Evolutionary conservation across 2,888 invertebrate species (phyloP).

Genomic region (Xanthostigma xanthostigma): DNA sequence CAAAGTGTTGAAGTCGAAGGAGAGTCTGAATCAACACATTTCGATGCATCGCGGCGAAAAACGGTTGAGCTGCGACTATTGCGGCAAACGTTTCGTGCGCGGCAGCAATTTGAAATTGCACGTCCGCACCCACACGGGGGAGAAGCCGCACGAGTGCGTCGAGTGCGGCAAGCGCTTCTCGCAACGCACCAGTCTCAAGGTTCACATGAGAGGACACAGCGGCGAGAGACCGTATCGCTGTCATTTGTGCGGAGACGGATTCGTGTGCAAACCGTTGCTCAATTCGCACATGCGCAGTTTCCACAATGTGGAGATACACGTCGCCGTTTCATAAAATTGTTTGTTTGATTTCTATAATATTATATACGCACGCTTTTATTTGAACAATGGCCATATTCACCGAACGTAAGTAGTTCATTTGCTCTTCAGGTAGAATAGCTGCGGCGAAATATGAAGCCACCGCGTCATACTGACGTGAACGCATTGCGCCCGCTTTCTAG

Average conservation of each 20-base stretch:
- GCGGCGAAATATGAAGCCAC: too few species aligned
- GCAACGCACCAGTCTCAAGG: conserved; percentile 9
- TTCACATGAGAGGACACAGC: conserved; percentile 12
- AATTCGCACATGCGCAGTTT: too few species aligned
- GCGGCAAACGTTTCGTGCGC: conserved; percentile 20
- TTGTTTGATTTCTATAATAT: too few species aligned
- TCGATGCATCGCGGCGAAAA: conserved; percentile 27
- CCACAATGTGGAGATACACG: too few species aligned
- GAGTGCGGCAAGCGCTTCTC: conserved; percentile 6
- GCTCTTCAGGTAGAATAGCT: too few species aligned
- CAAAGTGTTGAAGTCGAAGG: conserved; percentile 23
- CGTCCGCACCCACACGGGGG: conserved; percentile 17
- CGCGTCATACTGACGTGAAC: too few species aligned
- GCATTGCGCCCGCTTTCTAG: too few species aligned
- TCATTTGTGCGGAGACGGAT: conserved; percentile 10
- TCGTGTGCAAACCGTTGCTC: too few species aligned
- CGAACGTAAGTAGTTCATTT: too few species aligned
- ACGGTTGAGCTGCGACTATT: conserved; percentile 24
- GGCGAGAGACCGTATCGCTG: conserved; percentile 5
- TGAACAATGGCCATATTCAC: too few species aligned
- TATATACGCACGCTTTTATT: too few species aligned
- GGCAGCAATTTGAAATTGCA: conserved; percentile 7
- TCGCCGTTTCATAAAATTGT: too few species aligned
- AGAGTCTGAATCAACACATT: conserved; percentile 16
- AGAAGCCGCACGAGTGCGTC: conserved; percentile 10